phyloP scores from a whole-genome alignment of 2,797 vertebrate genomes.

The Benthosema pterotum region DNA sequence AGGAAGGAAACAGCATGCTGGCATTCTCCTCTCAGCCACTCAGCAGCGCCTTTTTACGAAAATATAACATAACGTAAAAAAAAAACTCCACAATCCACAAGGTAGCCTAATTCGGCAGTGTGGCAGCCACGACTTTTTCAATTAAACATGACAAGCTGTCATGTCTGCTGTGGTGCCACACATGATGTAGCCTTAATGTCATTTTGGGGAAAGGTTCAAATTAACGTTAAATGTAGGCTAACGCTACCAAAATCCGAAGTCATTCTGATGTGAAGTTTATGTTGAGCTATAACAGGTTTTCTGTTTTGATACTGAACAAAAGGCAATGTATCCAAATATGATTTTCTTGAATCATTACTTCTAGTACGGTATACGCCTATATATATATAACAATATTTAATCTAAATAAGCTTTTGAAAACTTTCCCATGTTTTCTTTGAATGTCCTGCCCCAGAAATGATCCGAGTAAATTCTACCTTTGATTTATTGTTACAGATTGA shows the following conservation, averaged over 20 bases:
- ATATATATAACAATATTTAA: not conserved
- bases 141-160: constrained; percentile 64
- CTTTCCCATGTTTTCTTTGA: constrained; percentile 33
- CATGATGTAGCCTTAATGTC: constrained; percentile 22
- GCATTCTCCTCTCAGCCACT: constrained; percentile 67
- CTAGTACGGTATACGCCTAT: not conserved
- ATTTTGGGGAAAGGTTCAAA: not conserved
- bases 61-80: constrained; percentile 62
- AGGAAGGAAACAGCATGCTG: constrained; percentile 69
- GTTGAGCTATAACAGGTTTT: not conserved
- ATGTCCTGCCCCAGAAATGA: constrained; percentile 53
- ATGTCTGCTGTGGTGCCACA: constrained; percentile 27
- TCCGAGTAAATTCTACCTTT: constrained; percentile 52
- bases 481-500: constrained; percentile 88
- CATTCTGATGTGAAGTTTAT: constrained; percentile 17
- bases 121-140: constrained; percentile 43
- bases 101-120: constrained; percentile 51
- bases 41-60: constrained; percentile 66
- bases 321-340: not conserved
- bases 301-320: not conserved
- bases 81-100: constrained; percentile 46
- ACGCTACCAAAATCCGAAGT: constrained; percentile 24
- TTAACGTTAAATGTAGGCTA: not conserved
- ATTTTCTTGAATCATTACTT: not conserved
- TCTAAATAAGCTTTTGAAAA: constrained; percentile 14